Conservation (phyloP, 2,113 vertebrate genomes). For the Pseudopodoces humilis region DNA sequence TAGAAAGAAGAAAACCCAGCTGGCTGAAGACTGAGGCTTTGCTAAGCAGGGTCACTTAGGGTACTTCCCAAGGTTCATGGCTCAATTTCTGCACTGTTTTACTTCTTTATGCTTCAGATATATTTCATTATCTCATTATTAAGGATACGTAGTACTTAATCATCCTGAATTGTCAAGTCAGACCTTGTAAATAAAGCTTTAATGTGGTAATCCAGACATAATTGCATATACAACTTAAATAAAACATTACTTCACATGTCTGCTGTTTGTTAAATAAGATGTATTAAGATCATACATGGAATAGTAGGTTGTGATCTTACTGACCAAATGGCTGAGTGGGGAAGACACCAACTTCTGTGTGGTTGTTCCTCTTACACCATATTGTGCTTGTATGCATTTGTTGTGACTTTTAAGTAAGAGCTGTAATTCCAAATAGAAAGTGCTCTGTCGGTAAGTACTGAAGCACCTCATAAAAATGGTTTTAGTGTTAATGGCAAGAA, state of each 20-base stretch:
- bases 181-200: constrained; percentile 16
- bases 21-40: background rate
- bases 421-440: background rate
- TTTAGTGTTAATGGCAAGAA: constrained; percentile 28
- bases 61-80: background rate
- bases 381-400: background rate
- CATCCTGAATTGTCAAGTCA: background rate
- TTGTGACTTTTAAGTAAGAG: constrained; percentile 9
- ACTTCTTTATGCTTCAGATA: background rate
- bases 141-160: background rate
- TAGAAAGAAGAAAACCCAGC: background rate
- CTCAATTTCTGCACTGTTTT: background rate
- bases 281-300: background rate
- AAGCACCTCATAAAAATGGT: constrained; percentile 51
- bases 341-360: background rate
- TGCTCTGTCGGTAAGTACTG: background rate
- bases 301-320: background rate
- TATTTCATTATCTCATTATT: background rate
- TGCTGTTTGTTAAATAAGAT: background rate
- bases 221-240: background rate
- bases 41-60: background rate
- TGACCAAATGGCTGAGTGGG: background rate
- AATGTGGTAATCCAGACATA: background rate
- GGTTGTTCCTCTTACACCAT: background rate
- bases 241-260: background rate